These are phyloP conservation scores for Tonatia bakeri DNA, from an alignment of 2,113 vertebrate genomes.

Conservation along the genomic window DNA sequence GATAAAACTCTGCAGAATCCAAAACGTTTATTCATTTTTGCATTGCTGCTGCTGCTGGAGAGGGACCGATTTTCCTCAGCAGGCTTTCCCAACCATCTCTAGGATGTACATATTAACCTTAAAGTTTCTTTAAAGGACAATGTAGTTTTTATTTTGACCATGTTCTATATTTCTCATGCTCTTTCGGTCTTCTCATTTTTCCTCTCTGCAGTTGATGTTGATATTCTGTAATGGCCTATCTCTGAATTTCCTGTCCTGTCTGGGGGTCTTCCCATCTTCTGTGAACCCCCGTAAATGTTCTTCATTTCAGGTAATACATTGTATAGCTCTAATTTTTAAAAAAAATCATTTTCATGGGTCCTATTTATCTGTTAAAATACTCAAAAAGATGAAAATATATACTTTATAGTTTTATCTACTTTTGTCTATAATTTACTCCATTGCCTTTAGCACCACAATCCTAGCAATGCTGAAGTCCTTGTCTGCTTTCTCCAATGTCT, in stretches of 20 bases:
- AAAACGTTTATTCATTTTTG: background rate
- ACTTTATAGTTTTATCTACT: background rate
- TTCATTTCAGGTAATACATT: background rate
- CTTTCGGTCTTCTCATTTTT: background rate
- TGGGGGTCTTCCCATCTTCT: background rate
- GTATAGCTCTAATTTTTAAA: background rate
- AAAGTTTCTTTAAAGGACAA: background rate
- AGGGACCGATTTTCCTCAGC: background rate
- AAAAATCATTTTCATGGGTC: background rate
- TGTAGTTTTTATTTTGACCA: background rate
- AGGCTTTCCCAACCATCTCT: background rate
- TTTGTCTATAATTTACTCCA: background rate
- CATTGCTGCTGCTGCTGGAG: background rate
- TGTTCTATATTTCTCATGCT: background rate
- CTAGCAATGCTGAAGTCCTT: background rate
- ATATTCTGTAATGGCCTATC: background rate
- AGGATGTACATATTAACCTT: background rate
- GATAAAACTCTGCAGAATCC: background rate
- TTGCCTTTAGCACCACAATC: background rate
- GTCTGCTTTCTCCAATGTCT: background rate
- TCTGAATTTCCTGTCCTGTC: background rate
- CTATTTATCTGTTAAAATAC: background rate
- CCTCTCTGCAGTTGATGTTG: background rate
- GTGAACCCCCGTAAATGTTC: background rate
- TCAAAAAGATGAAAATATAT: background rate